Base-by-base conservation (phyloP, 2,797 vertebrate species). In the Eupleurogrammus muticus region DNA sequence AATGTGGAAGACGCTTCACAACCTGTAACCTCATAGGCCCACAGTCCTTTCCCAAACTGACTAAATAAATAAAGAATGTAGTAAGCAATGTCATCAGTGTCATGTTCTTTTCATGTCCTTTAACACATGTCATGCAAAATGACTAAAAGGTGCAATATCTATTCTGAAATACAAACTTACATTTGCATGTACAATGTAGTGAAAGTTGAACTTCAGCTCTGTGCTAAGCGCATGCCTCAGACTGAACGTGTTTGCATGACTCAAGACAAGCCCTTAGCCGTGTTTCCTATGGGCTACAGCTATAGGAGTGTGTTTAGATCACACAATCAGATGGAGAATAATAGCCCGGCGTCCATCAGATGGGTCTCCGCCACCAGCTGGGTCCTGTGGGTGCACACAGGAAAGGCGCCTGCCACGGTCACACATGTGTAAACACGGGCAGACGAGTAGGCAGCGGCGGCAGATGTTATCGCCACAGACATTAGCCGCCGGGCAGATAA, bases 351-450 rank as follows among this genome's bases (percentile, higher is more conserved):
- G 28, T 47, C n/a, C 57, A 66, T 74, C 71, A 47, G 50, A 72
- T 66, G 38, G n/a, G 57, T 42, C 46, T 75, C 69, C 19, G 32
- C 73, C 60, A 66, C 55, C 44, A 49, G 58, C 72, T 66, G 42
- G 63, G 50, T 32, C 56, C 66, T 73, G 68, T 75, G 85, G 82
- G 83, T 67, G 80, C 35, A 16, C 63, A 84, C 84, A 88, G 89
- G 87, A 90, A 87, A 86, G 88, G 85, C 81, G 76, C 82, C 74
- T 82, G 79, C 66, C 55, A 40, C 49, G 11, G 71, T 80, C 79
- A 86, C 77, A 80, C 82, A 78, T 88, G 73, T 89, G 83, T 90
- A 92, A 92, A 91, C 89, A 89, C 6, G 60, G 70, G 81, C 80
- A 91, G 88, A 88, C 68, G 32, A 83, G 83, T 35, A 67, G 85